Evolutionary conservation across 2,888 invertebrate genomes (phyloP), one percentile per base, ranked within the genome.

Genomic region (Gymnoscelis rufifasciata): DNA sequence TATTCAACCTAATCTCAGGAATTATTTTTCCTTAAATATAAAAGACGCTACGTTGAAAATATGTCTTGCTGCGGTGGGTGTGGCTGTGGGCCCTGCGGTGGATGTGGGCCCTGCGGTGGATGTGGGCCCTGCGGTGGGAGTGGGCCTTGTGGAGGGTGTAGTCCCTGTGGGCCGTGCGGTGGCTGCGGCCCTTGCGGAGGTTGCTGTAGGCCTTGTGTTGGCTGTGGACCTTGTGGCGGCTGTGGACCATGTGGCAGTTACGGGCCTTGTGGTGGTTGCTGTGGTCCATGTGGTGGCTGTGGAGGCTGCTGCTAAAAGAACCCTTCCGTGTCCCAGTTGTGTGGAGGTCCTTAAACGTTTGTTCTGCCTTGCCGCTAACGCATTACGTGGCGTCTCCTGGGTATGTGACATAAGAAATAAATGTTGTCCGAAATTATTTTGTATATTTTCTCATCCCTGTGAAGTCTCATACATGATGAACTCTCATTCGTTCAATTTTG

Each of bases 381-480:
- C 1, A 14, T 6, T 14, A 2, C 6, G 31, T 31, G 31, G 14
- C 5, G 15, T 33, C 8, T 14, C 14, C 14, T 33, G 31, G 13
- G 15, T 33, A 33, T 15, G 31, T 10, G n/a, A 19, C 14, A 33
- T 33, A 5, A 10, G 3, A 31, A 33, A 14, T 33, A 33, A 33
- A 33, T 10, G 31, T 33, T n/a, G 31, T 33, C 31, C 15, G 31
- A 15, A 33, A 33, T 15, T 15, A 33, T 33, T 31, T 8, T 15
- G 14, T 33, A 14, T 5, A 8, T 33, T 15, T 33, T n/a, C 5
- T 19, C n/a, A n/a, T n/a, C n/a, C n/a, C n/a, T n/a, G n/a, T n/a
- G n/a, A n/a, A n/a, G n/a, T n/a, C n/a, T n/a, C n/a, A n/a, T n/a
- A n/a, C n/a, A n/a, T n/a, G n/a, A n/a, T n/a, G n/a, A n/a, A n/a